Evolutionary conservation across 2,888 invertebrate genomes (phyloP), one percentile per base, ranked within the genome.

Genomic region (Orthosia incerta): DNA sequence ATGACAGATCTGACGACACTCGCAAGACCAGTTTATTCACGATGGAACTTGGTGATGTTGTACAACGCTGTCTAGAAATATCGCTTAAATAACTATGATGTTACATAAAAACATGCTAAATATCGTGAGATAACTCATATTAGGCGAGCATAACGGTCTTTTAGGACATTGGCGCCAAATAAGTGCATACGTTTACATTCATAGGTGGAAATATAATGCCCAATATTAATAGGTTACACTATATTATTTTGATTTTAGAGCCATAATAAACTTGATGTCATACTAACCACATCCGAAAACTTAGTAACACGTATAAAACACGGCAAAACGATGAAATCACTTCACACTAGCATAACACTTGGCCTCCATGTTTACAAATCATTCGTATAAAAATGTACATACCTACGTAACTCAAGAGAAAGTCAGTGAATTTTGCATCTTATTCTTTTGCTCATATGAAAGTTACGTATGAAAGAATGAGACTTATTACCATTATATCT

Each of bases 281-380:
- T 87, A 93, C 91, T 89, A 91, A 93, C 91, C 93, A 90, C 86
- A 88, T 87, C 73, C 73, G 85, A 87, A 85, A 87, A 83, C 82
- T 86, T 71, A 79, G 83, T 79, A 82, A 84, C 79, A 82, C 86
- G 83, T 80, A 71, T 85, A 85, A 81, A 73, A 84, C 76, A 83
- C 87, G 82, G 79, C 80, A 85, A 86, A 86, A 85, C 81, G 81
- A 86, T 82, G 86, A 90, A 89, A 89, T 89, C 90, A 90, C 86
- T 92, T 90, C 86, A 92, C 90, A 89, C 87, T 89, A 90, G 87
- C 90, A 91, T 88, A 92, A 92, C 92, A 94, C 94, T 93, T 92
- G 91, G 94, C 95, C 95, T 93, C 96, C 96, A 96, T 96, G 96
- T 96, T 96, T 96, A 96, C 96, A 96, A 96, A 95, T 96, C 92